Percentiles rank a stretch among this genome's conserved stretches.
phyloP scores from a whole-genome alignment of 2,113 vertebrate genomes.

The Nothoprocta perdicaria region DNA sequence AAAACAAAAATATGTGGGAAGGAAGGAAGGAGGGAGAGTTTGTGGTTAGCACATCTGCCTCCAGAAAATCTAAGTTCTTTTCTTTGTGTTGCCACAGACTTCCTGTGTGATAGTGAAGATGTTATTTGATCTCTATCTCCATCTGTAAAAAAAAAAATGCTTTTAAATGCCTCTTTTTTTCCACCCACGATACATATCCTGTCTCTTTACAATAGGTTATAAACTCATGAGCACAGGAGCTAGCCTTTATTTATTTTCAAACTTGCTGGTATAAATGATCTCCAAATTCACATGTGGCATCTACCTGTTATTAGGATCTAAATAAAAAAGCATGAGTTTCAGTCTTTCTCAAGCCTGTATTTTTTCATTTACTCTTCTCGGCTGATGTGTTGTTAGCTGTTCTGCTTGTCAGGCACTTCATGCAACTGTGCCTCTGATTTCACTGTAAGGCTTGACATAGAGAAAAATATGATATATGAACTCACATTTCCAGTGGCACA shows the following conservation, averaged over 20 bases:
- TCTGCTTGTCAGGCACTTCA: not conserved
- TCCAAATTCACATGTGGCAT: not conserved
- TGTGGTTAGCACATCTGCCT: slow-evolving; percentile 16
- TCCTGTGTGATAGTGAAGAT: not conserved
- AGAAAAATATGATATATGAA: not conserved
- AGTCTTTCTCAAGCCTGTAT: not conserved
- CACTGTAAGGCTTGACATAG: not conserved
- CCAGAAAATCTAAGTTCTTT: slow-evolving; percentile 28
- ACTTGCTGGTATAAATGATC: not conserved
- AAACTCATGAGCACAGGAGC: not conserved
- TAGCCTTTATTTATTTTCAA: not conserved
- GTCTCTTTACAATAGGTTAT: not conserved
- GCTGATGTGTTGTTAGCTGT: not conserved
- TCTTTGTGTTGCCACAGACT: not conserved
- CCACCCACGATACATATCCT: not conserved
- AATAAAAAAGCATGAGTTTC: not conserved
- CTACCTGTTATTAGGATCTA: not conserved
- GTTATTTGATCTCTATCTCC: slow-evolving; percentile 30
- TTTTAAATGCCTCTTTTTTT: not conserved
- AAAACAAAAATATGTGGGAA: not conserved
- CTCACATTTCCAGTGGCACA: not conserved
- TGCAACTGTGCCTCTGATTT: not conserved
- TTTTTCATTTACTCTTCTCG: not conserved
- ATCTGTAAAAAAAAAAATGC: not conserved
- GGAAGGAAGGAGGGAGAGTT: not conserved